Evolutionary conservation across 1,140 invertebrate species (phyloP), one percentile per base, ranked within the genome.

Genomic region (Apocrypta bakeri): DNA sequence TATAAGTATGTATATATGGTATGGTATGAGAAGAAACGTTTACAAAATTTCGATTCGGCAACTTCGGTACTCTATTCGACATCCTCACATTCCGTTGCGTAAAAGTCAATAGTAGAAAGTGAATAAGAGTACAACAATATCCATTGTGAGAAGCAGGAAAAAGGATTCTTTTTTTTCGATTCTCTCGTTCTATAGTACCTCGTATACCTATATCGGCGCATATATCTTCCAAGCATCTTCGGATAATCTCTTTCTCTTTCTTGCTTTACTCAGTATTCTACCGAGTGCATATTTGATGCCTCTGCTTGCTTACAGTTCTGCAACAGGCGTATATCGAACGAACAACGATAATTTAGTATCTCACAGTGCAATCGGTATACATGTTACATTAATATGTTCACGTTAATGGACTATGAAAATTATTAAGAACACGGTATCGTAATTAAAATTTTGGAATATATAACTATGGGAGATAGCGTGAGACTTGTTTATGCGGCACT

Each of bases 101-200:
- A n/a, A n/a, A n/a, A n/a, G n/a, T n/a, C n/a, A n/a, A n/a, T n/a
- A n/a, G n/a, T n/a, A n/a, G 24, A 42, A 69, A 72, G 31, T 9
- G 33, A 9, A 69, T 40, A 72, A 40, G 78, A 14, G n/a, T 74
- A 68, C 1, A 12, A 25, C 33, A 40, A 42, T 73, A 80, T 73
- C 48, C 78, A 80, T 61, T 21, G 48, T 42, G 56, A 1, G 25
- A 37, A 9, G 3, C 4, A 9, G 48, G 14, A 64, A 73, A 61
- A 73, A 56, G 56, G 79, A 63, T 80, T 64, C 69, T 33, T 73
- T 80, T 73, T 29, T 73, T 80, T 29, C 25, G 48, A 80, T 42
- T 80, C 12, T 11, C 21, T 31, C 24, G 24, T 73, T 66, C 64
- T 29, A 40, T 29, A 8, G 64, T 64, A 73, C 56, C 21, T n/a